Percentiles rank a stretch among this genome's conserved stretches.
phyloP scores from a whole-genome alignment of 2,888 invertebrate genomes.

The Platycheirus rosarum region DNA sequence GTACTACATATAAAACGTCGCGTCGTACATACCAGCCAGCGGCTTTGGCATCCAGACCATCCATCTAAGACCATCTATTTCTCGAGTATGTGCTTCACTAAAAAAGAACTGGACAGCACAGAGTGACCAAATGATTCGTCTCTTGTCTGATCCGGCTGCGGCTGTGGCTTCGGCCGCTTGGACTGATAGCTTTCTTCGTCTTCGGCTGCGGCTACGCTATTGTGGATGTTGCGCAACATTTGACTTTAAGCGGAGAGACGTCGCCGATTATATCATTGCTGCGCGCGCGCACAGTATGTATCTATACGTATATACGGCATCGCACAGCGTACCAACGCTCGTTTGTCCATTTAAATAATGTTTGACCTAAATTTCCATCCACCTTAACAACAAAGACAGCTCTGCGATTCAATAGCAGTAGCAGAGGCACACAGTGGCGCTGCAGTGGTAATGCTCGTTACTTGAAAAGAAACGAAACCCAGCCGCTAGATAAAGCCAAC shows the following conservation, averaged over 20 bases:
- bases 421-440: conserved; percentile 45
- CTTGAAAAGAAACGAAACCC: conserved; percentile 15
- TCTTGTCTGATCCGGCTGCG: conserved; percentile 54
- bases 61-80: conserved; percentile 66
- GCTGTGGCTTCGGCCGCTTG: conserved; percentile 31
- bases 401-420: conserved; percentile 44
- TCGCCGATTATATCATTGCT: conserved; percentile 74
- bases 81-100: conserved; percentile 50
- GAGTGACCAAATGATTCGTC: conserved; percentile 68
- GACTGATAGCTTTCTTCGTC: conserved; percentile 36
- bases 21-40: conserved; percentile 46
- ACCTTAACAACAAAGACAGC: conserved; percentile 75
- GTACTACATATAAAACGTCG: conserved; percentile 55
- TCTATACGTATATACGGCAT: conserved; percentile 59
- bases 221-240: conserved; percentile 73
- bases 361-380: conserved; percentile 77
- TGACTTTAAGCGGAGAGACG: conserved; percentile 74
- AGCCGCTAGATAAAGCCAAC: conserved; percentile 11
- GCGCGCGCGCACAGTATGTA: conserved; percentile 45
- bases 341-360: conserved; percentile 78
- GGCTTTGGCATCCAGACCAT: conserved; percentile 47
- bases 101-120: conserved; percentile 65
- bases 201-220: conserved; percentile 59
- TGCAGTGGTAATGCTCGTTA: conserved; percentile 8
- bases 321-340: conserved; percentile 72